Evolutionary conservation across 2,113 vertebrate species (phyloP), one percentile per base, ranked within the genome.

Genomic region (Brachypteracias leptosomus): DNA sequence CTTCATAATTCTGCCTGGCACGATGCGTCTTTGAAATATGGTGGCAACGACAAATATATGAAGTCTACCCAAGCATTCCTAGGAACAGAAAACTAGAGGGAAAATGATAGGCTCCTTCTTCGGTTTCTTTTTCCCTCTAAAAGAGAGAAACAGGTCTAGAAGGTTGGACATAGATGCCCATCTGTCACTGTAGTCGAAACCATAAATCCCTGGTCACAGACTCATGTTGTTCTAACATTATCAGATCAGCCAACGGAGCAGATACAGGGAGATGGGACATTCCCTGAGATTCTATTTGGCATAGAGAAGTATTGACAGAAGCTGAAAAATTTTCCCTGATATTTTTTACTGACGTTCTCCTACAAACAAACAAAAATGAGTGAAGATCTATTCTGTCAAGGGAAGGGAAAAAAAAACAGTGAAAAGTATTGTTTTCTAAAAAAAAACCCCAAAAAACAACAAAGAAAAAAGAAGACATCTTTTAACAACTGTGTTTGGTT

Each of bases 161-260:
- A 76, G 5, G 5, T 3, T 36, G 25, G 25, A 40, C 19, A 29
- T 0, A 42, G 16, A 24, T 0, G 0, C 6, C 2, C 5, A 52
- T 29, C n/a, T 31, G 55, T 83, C 2, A 0, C 16, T 66, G 8
- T 5, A 55, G 11, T 51, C 33, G 14, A 65, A 40, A 55, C 18
- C 31, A 36, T 31, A 80, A 52, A 72, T 16, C 29, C 31, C 31
- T n/a, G 13, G 4, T 44, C 63, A 86, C 1, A 3, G 33, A 42
- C 28, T 75, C 26, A 36, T 16, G 4, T 24, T 65, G 11, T 54
- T 14, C 9, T 6, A 38, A 38, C 4, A 2, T 26, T 54, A 40
- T 8, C 25, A 85, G 10, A 18, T 13, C 47, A 88, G 61, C 17
- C 67, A 65, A 51, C 0, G 0, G 26, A 73, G 12, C 33, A 79